phyloP scores from a whole-genome alignment of 2,797 vertebrate genomes.

The Takifugu ocellatus region DNA sequence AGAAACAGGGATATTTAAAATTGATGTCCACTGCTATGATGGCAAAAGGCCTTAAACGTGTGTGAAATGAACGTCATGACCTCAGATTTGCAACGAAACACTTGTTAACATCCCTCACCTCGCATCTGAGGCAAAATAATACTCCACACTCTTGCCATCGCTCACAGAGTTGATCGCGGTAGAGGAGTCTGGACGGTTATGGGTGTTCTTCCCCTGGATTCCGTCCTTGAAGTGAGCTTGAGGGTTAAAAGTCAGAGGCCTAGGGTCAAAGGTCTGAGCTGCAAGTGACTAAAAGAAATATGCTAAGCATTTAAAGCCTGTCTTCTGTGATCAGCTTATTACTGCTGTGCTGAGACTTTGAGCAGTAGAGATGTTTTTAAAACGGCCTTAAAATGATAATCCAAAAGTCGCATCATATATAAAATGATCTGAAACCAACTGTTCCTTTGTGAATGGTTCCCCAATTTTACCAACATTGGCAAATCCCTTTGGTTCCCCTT shows the following conservation, averaged over 20 bases:
- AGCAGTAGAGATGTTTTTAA: too few relatives aligned
- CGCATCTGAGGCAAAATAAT: constrained; percentile 95
- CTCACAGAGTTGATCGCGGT: constrained; percentile 80
- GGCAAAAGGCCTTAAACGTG: neutral
- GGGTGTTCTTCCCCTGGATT: constrained; percentile 68
- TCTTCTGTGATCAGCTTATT: neutral
- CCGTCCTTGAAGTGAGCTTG: constrained; percentile 62
- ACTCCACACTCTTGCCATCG: constrained; percentile 84
- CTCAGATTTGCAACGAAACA: neutral
- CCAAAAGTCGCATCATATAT: neutral
- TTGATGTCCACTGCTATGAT: too few relatives aligned
- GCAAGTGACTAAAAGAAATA: constrained; percentile 33
- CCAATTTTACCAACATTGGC: neutral
- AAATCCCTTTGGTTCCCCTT: neutral
- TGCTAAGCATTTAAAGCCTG: constrained; percentile 1
- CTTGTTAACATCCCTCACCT: constrained; percentile 73
- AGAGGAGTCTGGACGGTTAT: constrained; percentile 72
- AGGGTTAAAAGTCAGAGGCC: constrained; percentile 35
- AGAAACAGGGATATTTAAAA: neutral
- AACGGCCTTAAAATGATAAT: too few relatives aligned
- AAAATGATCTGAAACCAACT: neutral
- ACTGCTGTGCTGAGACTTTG: neutral
- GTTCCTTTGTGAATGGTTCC: neutral
- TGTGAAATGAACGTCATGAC: neutral
- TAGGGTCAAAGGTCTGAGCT: constrained; percentile 30